These are phyloP conservation scores for Apteryx mantelli DNA, from an alignment of 2,113 vertebrate species.

Conservation along the genomic window DNA sequence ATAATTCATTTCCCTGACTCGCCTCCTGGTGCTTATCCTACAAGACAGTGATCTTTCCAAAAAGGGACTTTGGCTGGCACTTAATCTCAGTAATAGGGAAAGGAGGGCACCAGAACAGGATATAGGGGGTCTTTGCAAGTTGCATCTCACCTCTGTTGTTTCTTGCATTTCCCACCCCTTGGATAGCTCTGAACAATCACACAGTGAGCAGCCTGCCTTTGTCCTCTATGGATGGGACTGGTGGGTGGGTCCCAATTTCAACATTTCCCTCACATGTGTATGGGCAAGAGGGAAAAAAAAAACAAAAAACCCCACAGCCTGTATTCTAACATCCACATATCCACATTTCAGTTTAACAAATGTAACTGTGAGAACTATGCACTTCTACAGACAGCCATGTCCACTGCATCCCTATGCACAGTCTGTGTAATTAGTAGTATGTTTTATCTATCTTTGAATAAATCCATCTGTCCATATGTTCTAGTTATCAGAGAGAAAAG, in stretches of 20 bases:
- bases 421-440: background rate
- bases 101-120: background rate
- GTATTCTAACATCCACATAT: background rate
- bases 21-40: background rate
- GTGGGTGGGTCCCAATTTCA: background rate
- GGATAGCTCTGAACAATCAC: background rate
- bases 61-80: background rate
- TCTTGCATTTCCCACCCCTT: background rate
- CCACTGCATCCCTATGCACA: background rate
- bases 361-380: background rate
- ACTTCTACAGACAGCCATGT: background rate
- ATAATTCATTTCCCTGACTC: background rate
- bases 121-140: background rate
- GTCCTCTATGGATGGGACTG: background rate
- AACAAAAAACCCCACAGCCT: background rate
- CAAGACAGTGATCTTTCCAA: background rate
- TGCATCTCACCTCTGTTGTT: background rate
- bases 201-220: background rate
- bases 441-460: conserved; percentile 11
- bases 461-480: background rate
- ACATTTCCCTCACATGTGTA: background rate
- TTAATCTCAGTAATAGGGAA: background rate
- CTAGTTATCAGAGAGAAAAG: conserved; percentile 1
- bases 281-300: background rate
- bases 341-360: background rate